Percentiles rank a stretch among this genome's conserved stretches.
Evolutionary conservation across 2,888 invertebrate genomes (phyloP).

Genomic region (Acrocyrtus sp.): DNA sequence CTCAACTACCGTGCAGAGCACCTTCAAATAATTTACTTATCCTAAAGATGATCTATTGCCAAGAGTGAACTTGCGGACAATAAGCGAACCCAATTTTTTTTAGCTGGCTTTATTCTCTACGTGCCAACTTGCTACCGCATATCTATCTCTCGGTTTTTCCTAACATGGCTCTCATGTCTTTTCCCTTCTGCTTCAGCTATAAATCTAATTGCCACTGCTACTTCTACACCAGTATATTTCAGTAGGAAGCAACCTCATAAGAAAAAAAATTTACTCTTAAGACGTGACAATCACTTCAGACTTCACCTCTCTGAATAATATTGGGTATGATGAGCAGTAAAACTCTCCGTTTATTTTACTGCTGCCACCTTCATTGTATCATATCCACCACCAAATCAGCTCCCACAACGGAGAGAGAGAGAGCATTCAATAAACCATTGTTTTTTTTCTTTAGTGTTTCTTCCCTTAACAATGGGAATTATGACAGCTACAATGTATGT

Average conservation of each 20-base stretch:
- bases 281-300: constrained; percentile 33
- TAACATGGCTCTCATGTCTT: neutral
- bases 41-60: no score
- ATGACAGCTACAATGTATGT: constrained; percentile 44
- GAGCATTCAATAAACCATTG: neutral
- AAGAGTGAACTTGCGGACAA: no score
- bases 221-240: no score
- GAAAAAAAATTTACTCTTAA: no score
- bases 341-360: no score
- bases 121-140: no score
- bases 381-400: neutral
- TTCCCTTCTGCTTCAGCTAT: neutral
- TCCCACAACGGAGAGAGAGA: neutral
- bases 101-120: no score
- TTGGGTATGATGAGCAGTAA: neutral
- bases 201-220: neutral
- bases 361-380: no score
- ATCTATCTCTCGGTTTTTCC: neutral
- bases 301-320: constrained; percentile 1
- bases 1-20: constrained; percentile 50
- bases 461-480: constrained; percentile 40
- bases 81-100: no score
- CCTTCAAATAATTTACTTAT: constrained; percentile 28
- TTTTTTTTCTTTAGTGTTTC: no score
- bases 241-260: no score